Conservation (phyloP, 1,140 invertebrate genomes). For the Antheraea pernyi region DNA sequence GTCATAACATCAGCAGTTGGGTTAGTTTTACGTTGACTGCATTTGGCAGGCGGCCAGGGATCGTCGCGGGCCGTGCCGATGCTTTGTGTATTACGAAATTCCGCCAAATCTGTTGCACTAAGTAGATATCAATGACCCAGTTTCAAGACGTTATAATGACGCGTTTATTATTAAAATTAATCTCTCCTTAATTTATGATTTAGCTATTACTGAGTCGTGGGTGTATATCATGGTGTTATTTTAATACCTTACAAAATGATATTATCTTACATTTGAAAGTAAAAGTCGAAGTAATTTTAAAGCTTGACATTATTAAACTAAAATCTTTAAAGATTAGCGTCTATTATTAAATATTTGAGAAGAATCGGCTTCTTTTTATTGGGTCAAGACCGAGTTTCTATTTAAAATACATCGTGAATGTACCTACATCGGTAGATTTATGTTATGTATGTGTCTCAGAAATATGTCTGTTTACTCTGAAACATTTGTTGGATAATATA, state of each 20-base stretch:
- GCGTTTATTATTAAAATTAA: slow-evolving; percentile 46
- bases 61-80: slow-evolving; percentile 37
- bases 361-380: neutral
- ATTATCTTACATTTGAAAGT: neutral
- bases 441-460: neutral
- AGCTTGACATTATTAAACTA: neutral
- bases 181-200: neutral
- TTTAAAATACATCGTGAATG: neutral
- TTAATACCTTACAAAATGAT: neutral
- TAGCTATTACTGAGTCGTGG: neutral
- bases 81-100: slow-evolving; percentile 77
- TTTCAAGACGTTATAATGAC: slow-evolving; percentile 46
- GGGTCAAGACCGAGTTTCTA: neutral
- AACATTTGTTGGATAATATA: neutral
- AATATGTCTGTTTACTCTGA: neutral
- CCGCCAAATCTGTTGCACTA: slow-evolving; percentile 73
- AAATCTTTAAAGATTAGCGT: neutral
- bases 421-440: neutral
- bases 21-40: slow-evolving; percentile 42
- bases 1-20: slow-evolving; percentile 37
- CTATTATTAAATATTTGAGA: neutral
- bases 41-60: slow-evolving; percentile 56
- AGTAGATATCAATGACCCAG: slow-evolving; percentile 50
- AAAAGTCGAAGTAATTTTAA: neutral
- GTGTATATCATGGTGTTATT: neutral